Base-by-base conservation (phyloP, 53 echinoderm and acorn worm species). In the Pentamera pediparva region DNA sequence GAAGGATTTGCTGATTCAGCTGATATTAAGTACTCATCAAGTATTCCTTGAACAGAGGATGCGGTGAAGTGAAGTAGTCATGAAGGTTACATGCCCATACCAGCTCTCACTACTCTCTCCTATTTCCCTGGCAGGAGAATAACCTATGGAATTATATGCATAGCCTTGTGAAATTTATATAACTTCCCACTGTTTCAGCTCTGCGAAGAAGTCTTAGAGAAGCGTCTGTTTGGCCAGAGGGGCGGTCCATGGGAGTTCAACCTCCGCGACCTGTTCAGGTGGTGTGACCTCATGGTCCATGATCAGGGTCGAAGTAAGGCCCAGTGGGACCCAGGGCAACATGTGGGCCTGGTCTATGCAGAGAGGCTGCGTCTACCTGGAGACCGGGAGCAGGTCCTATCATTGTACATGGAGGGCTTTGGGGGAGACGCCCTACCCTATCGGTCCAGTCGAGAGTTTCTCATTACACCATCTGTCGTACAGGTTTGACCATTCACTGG, bases 231-330 rank as follows among this genome's bases (percentile, higher is more conserved):
- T 88, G 98, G 98, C 58, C 98, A 98, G 78, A 79, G 91, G 41
- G 98, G 98, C 20, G 98, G 98, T 35, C 98, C 98, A 61, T 98
- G 98, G 98, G 98, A 98, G 85, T 98, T 98, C 78, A 98, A 98
- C 78, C 89, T 98, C 5, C 83, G 98, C 30, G 98, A 98, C 75
- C 84, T 98, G 31, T 98, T 98, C 79, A 53, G 98, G 9, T 98
- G 98, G 98, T 98, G 98, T 84, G 98, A 98, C 78, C 90, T 98
- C 32, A 98, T 98, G 91, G 81, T 86, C 32, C 86, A 84, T 41
- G 86, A 98, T 58, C 89, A 83, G 38, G 81, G 80, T 70, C 59
- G 70, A 45, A 55, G 58, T 7, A 59, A 72, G 34, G 83, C 53
- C 19, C 39, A 39, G 24, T 83, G 86, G 88, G 84, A 98, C 25